Base-by-base conservation (phyloP, 2,797 vertebrate genomes). In the Rhynchonycteris naso region DNA sequence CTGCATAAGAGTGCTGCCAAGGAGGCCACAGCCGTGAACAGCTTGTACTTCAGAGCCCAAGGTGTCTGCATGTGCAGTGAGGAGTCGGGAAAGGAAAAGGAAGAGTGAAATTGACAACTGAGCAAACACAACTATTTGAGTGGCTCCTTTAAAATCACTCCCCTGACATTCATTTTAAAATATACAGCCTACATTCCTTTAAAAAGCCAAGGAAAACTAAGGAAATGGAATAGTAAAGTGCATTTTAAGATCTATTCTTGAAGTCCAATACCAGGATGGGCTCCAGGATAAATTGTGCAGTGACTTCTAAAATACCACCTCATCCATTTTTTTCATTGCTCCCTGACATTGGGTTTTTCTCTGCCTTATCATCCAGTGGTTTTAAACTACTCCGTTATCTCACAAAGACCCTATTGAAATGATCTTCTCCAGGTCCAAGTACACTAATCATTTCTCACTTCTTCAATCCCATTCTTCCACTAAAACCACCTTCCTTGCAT, bases 151-250 rank as follows among this genome's bases (percentile, higher is more conserved):
- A 68, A 71, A 96, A 90, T 74, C 38, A n/a, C 4, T 76, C 81
- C 7, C 66, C 24, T 84, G 78, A 86, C 74, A 69, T 56, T 80
- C 93, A 38, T n/a, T 95, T 95, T 78, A 75, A 72, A 96, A 87
- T 74, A 68, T 12, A 79, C 54, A 74, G n/a, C 58, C 71, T 65
- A 58, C 38, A 66, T 88, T 90, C 61, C 74, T 93, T 90, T 92
- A 74, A 50, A 92, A 91, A 84, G 43, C 47, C 79, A 91, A 89
- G 83, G 82, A 92, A 96, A 95, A 95, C 66, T 61, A 63, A 80
- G n/a, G 81, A 65, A 38, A 71, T n/a, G n/a, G 76, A 78, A 88
- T 5, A 76, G 56, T 38, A 38, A 69, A 91, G 43, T 47, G 11
- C 76, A 93, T 76, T 85, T 63, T 61, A 82, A 81, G 52, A n/a